Conservation (phyloP, 2,113 vertebrate species). For the Xiphophorus hellerii region DNA sequence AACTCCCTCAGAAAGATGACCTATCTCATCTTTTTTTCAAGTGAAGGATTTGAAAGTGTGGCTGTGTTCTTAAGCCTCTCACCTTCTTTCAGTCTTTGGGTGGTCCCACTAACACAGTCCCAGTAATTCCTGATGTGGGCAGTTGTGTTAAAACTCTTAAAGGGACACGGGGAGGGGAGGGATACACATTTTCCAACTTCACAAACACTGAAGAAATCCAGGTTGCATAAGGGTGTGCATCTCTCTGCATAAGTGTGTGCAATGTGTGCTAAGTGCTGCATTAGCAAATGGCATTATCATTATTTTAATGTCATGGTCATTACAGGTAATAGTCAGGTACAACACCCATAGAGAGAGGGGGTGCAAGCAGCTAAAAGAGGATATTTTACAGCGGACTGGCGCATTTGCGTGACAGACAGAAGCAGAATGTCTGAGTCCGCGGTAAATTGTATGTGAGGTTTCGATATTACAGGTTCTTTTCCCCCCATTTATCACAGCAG, state of each 20-base stretch:
- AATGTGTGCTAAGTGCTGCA: conserved; percentile 67
- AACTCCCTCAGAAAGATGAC: not conserved
- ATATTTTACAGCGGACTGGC: conserved; percentile 52
- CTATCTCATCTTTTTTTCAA: not conserved
- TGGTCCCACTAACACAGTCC: not conserved
- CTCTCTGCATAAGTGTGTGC: conserved; percentile 32
- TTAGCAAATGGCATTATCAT: conserved; percentile 69
- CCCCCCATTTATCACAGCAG: conserved; percentile 13
- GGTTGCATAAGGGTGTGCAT: conserved; percentile 21
- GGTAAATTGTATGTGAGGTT: conserved; percentile 45
- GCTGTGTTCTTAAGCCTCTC: not conserved
- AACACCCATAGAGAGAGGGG: conserved; percentile 67
- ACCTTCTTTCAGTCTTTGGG: not conserved
- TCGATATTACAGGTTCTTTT: conserved; percentile 28
- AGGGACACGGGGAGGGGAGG: no score
- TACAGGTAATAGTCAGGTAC: conserved; percentile 79
- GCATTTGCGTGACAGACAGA: conserved; percentile 27
- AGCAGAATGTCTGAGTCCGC: conserved; percentile 32
- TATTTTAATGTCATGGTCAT: conserved; percentile 82
- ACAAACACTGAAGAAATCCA: conserved; percentile 28
- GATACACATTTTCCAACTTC: conserved; percentile 8
- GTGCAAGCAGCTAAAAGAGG: conserved; percentile 70
- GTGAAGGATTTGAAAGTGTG: not conserved
- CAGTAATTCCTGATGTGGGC: not conserved
- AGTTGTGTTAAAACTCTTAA: not conserved